Conservation (phyloP, 2,888 invertebrate species). For the Epiblema foenella region DNA sequence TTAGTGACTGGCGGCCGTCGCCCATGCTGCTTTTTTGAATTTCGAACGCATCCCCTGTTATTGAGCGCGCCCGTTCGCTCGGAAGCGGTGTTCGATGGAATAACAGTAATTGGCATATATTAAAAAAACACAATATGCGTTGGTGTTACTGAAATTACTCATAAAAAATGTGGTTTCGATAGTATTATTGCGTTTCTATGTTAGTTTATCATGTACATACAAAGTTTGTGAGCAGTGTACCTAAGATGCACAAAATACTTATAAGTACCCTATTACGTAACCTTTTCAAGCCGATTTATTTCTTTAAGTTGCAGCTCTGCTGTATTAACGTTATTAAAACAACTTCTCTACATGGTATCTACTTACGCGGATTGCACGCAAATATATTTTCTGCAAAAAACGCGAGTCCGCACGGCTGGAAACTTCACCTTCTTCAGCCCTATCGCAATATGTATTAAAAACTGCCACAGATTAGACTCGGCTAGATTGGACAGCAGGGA, state of each 20-base stretch:
- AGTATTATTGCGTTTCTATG: too few species aligned
- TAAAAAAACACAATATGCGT: conserved; percentile 29
- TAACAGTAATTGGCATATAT: conserved; percentile 37
- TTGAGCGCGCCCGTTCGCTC: conserved; percentile 64
- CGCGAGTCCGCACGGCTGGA: conserved; percentile 53
- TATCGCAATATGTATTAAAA: conserved; percentile 67
- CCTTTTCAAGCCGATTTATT: too few species aligned
- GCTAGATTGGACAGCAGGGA: conserved; percentile 11
- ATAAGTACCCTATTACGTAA: too few species aligned
- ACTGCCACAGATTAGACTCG: conserved; percentile 53
- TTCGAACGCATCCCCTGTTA: conserved; percentile 77
- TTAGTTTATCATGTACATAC: too few species aligned
- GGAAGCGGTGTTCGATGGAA: conserved; percentile 54
- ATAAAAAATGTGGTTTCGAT: too few species aligned
- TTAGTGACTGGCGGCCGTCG: conserved; percentile 76
- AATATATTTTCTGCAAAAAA: conserved; percentile 52
- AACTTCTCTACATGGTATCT: conserved; percentile 12
- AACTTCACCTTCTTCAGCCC: conserved; percentile 72
- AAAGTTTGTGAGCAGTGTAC: too few species aligned
- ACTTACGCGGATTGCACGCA: conserved; percentile 26
- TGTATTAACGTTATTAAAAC: conserved; percentile 27
- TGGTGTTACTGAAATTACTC: not conserved
- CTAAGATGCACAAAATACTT: too few species aligned
- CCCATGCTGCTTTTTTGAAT: conserved; percentile 79
- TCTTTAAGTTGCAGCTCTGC: not conserved